Evolutionary conservation across 2,113 vertebrate genomes (phyloP), one percentile per base, ranked within the genome.

Genomic region (Paralichthys olivaceus): DNA sequence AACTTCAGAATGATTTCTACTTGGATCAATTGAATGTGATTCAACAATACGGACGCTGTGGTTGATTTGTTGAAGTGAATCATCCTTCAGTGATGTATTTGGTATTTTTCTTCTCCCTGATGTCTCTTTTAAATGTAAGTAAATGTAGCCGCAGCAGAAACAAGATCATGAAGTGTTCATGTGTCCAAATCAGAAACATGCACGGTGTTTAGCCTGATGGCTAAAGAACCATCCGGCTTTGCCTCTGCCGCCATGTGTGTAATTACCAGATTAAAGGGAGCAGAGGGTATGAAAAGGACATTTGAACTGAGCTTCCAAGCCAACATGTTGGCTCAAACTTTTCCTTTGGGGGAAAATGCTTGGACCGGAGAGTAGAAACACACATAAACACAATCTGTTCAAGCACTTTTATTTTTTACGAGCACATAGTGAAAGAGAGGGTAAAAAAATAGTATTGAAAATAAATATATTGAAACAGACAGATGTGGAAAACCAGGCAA

Each of bases 221-320:
- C 11, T 4, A 55, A 2, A 1, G n/a, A 34, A 51, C 49, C 70
- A 20, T 51, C 34, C 19, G 69, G 51, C 40, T 61, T 57, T 25
- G 51, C 58, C 19, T 66, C 69, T 22, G 51, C 60, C 29, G 37
- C 69, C 69, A 45, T 79, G 61, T 58, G 63, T 70, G 57, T 45
- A 45, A 77, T 0, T 53, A 54, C 43, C 32, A 25, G 43, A 76
- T 55, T 58, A 66, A 32, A 66, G 17, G 22, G 1, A 61, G 63
- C 9, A 53, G 26, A 20, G 28, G 54, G 25, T 11, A 17, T 23
- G 29, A 5, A 19, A 29, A 47, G 49, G 51, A 26, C 25, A 61
- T 59, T 8, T 47, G 28, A 56, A 79, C 17, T 14, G n/a, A 25
- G 43, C 29, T 6, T 72, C 28, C 37, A 45, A 6, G 59, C 69